phyloP scores from a whole-genome alignment of 2,888 invertebrate species.

The Steinernema hermaphroditum region DNA sequence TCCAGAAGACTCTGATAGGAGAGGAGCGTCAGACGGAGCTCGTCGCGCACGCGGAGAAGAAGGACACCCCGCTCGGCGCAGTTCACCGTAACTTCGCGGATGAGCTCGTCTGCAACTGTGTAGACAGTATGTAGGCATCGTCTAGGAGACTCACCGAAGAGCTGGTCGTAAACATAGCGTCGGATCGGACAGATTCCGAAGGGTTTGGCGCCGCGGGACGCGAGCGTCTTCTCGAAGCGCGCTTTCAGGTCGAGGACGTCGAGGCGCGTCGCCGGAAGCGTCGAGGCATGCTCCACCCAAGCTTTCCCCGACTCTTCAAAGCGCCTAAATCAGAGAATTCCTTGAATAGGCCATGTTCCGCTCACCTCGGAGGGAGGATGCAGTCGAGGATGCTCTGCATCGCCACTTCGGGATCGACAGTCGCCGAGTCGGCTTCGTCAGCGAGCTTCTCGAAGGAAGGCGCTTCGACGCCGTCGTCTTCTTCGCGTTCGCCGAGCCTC shows the following conservation, averaged over 20 bases:
- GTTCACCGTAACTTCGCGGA: slow-evolving; percentile 90
- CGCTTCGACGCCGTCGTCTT: slow-evolving; percentile 9
- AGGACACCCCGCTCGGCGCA: slow-evolving; percentile 94
- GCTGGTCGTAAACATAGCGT: slow-evolving; percentile 56
- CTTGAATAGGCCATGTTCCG: too few relatives aligned
- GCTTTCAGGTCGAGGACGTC: slow-evolving; percentile 96
- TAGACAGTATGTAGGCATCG: background rate
- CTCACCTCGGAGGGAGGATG: slow-evolving; percentile 55
- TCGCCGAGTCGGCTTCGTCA: slow-evolving; percentile 10
- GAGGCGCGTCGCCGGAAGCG: slow-evolving; percentile 89
- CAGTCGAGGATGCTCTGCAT: slow-evolving; percentile 60
- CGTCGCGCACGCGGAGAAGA: slow-evolving; percentile 86
- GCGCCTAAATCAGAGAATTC: slow-evolving; percentile 29
- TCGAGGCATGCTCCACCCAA: slow-evolving; percentile 79
- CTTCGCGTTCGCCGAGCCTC: slow-evolving; percentile 5
- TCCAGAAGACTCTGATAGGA: slow-evolving; percentile 95
- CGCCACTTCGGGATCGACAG: slow-evolving; percentile 58
- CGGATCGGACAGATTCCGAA: slow-evolving; percentile 62
- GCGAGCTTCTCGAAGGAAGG: background rate
- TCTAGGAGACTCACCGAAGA: slow-evolving; percentile 51
- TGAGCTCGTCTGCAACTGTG: slow-evolving; percentile 76
- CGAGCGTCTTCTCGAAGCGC: slow-evolving; percentile 85
- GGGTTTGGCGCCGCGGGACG: slow-evolving; percentile 80
- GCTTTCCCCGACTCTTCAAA: slow-evolving; percentile 58
- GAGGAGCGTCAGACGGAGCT: slow-evolving; percentile 92